Evolutionary conservation across 2,113 vertebrate genomes (phyloP).

Genomic region (Desmodus rotundus): DNA sequence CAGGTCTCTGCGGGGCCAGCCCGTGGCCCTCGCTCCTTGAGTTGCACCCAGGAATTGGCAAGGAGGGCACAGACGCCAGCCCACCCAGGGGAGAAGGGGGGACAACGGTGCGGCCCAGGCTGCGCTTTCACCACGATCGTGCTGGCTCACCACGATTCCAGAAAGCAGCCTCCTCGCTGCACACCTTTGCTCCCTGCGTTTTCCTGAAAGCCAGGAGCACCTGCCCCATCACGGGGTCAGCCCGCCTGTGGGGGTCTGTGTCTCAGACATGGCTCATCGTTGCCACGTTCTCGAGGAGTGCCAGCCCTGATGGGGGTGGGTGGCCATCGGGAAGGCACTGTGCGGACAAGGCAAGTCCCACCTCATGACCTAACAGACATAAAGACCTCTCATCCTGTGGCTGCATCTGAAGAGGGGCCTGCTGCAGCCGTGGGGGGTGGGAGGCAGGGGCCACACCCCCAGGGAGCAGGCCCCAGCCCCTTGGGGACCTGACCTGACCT

Average conservation of each 20-base stretch:
- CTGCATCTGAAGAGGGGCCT: not conserved
- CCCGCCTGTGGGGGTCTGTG: fast-evolving
- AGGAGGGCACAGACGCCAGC: fast-evolving
- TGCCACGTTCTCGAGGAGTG: fast-evolving
- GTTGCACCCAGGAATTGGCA: fast-evolving
- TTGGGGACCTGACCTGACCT: not conserved
- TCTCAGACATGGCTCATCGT: fast-evolving
- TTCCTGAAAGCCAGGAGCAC: not conserved
- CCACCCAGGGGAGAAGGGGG: not conserved
- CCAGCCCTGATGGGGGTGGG: fast-evolving
- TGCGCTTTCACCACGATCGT: not conserved
- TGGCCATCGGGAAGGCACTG: no score
- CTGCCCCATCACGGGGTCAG: fast-evolving
- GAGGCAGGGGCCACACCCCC: not conserved
- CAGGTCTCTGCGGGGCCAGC: not conserved
- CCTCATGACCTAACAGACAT: no score
- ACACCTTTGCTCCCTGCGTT: fast-evolving
- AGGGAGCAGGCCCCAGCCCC: not conserved
- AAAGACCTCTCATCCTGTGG: fast-evolving
- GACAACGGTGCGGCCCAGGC: not conserved
- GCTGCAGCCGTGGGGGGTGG: fast-evolving
- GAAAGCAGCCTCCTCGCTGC: not conserved
- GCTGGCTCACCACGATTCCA: fast-evolving
- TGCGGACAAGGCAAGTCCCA: fast-evolving
- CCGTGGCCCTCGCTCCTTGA: fast-evolving